phyloP scores from a whole-genome alignment of 2,888 invertebrate species.

The Diplolepis rosae region DNA sequence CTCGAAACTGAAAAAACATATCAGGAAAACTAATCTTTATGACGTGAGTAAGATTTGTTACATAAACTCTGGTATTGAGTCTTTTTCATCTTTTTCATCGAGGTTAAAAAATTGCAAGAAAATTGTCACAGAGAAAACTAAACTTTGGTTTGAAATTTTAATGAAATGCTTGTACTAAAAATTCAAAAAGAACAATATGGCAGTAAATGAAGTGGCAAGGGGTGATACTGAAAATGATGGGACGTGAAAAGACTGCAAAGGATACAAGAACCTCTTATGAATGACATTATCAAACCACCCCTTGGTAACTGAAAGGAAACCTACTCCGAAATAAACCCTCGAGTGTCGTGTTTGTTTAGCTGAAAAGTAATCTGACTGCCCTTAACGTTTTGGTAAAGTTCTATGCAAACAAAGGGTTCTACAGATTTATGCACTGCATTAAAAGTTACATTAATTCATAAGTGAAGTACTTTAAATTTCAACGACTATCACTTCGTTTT shows the following conservation, averaged over 20 bases:
- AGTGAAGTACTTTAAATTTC: not conserved
- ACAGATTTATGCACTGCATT: conserved; percentile 62
- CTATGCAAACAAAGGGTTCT: conserved; percentile 58
- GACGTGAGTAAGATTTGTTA: not conserved
- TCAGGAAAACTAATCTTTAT: not conserved
- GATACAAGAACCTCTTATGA: conserved; percentile 44
- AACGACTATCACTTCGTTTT: too few species aligned
- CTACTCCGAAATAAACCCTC: conserved; percentile 60
- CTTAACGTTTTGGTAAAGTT: conserved; percentile 51
- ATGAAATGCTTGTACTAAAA: too few species aligned
- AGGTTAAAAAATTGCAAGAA: too few species aligned
- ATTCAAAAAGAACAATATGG: too few species aligned
- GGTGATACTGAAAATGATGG: too few species aligned
- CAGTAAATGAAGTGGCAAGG: too few species aligned
- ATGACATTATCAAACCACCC: conserved; percentile 56
- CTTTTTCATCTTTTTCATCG: too few species aligned
- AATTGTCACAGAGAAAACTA: too few species aligned
- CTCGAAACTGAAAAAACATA: not conserved
- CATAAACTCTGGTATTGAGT: not conserved
- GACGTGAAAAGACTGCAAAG: not conserved
- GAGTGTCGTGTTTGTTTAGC: conserved; percentile 49
- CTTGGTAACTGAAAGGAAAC: conserved; percentile 42
- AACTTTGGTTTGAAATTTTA: too few species aligned
- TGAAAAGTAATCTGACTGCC: conserved; percentile 57
- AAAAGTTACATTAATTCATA: conserved; percentile 35